These are phyloP conservation scores for Cyanistes caeruleus DNA, from an alignment of 2,113 vertebrate genomes.

Conservation along the genomic window DNA sequence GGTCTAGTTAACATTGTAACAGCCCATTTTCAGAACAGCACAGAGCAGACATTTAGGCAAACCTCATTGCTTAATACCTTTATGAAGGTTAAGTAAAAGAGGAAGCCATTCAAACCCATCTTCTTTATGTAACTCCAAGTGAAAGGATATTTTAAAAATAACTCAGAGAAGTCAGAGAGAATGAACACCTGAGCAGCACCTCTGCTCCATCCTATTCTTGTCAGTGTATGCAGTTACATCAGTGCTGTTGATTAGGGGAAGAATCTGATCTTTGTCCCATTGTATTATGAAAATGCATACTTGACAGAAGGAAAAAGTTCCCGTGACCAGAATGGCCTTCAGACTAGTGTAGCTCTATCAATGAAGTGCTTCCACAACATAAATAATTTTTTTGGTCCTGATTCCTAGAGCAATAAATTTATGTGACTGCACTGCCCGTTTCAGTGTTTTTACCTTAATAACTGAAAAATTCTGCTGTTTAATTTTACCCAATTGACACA, in stretches of 20 bases:
- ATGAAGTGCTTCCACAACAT: neutral
- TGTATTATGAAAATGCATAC: neutral
- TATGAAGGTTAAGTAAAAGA: neutral
- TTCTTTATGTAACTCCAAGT: neutral
- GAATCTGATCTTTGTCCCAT: neutral
- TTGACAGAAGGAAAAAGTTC: neutral
- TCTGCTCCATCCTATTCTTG: neutral
- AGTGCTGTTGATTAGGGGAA: neutral
- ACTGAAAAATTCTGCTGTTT: neutral
- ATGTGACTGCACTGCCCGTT: neutral
- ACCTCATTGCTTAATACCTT: neutral
- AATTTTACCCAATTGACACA: neutral
- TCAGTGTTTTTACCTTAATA: neutral
- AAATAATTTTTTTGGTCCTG: neutral
- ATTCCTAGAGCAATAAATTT: neutral
- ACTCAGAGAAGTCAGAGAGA: neutral
- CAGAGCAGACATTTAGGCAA: neutral
- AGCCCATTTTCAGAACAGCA: constrained; percentile 32
- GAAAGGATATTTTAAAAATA: neutral
- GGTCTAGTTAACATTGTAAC: constrained; percentile 42
- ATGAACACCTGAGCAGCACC: neutral
- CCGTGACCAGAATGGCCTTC: neutral
- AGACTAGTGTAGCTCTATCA: neutral
- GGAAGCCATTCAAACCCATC: neutral
- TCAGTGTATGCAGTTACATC: accelerated